Evolutionary conservation across 2,113 vertebrate species (phyloP), one percentile per base, ranked within the genome.

Genomic region (Corythornis madagascariensis): DNA sequence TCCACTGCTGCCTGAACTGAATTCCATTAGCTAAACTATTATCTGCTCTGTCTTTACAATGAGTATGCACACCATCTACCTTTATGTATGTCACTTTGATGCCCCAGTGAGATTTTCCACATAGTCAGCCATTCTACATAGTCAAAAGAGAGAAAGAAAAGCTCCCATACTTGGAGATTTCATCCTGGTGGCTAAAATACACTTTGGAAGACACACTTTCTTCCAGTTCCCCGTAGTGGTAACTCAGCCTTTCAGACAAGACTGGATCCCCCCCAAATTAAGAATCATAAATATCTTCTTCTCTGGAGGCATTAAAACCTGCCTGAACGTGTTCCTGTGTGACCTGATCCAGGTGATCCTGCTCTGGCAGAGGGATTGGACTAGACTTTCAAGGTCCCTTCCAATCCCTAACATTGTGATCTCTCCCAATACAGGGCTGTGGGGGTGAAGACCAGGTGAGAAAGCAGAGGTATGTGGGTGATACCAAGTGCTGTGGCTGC

Each of bases 401-500:
- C 38, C 38, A 38, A 38, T 38, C 38, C 38, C 38, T 38, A 38
- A 38, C 38, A 38, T 38, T 38, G 38, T 38, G 38, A 38, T 38
- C 16, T 16, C 21, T 28, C 10, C 4, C 21, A 65, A 9, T 21
- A 38, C 8, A 4, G 0, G 12, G 70, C 9, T 82, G 7, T 3
- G 35, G 21, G 19, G 13, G 6, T 52, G 67, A 26, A 67, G 66
- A 25, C n/a, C 4, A 28, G 21, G 19, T 0, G 1, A 82, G 71
- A 33, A 70, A 42, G 45, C 18, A 43, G 22, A 53, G 42, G 61
- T 48, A 7, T 0, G 0, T 18, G 55, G 38, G 50, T 61, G 60
- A 50, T 0, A 3, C 16, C 13, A 42, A 20, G n/a, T 0, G 1
- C 31, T 31, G 33, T 9, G 19, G 10, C 22, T 28, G 22, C 20